A percentile compares a stretch with the other conserved stretches of the same genome.
Evolutionary conservation across 2,113 vertebrate species (phyloP).

Genomic region (Proterorhinus semilunaris): DNA sequence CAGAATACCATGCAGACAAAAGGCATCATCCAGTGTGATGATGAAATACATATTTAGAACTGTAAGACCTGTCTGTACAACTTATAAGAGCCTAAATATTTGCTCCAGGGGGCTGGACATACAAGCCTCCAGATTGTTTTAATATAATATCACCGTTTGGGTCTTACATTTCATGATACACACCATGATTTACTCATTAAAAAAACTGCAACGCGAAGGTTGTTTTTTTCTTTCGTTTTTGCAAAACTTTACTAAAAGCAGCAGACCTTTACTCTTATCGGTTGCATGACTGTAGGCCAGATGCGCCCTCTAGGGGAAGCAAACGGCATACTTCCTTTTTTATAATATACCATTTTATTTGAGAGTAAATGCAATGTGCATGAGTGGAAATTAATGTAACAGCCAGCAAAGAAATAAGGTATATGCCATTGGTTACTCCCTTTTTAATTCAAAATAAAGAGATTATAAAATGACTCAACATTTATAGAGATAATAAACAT

Average conservation of each 20-base stretch:
- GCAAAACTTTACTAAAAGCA: neutral
- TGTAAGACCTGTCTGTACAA: neutral
- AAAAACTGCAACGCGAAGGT: too few species aligned
- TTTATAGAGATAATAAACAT: conserved; percentile 35
- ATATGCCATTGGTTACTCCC: conserved; percentile 28
- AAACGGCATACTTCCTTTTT: neutral
- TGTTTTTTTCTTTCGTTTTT: too few species aligned
- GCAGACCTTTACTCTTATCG: neutral
- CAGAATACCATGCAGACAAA: neutral
- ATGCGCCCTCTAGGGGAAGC: conserved; percentile 49
- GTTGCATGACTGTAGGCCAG: conserved; percentile 10
- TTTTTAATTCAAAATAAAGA: conserved; percentile 60
- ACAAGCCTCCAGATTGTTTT: neutral
- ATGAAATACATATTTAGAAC: conserved; percentile 1
- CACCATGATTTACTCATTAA: too few species aligned
- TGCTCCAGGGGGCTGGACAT: neutral
- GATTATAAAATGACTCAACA: conserved; percentile 52
- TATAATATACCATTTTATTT: too few species aligned
- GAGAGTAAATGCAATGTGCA: too few species aligned
- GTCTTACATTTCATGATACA: too few species aligned
- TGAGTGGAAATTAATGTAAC: too few species aligned
- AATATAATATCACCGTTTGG: neutral
- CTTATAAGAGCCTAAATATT: neutral
- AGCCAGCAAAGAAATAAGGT: neutral
- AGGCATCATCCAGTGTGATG: neutral